Evolutionary conservation across 2,888 invertebrate species (phyloP).

Genomic region (Epinotia ramella): DNA sequence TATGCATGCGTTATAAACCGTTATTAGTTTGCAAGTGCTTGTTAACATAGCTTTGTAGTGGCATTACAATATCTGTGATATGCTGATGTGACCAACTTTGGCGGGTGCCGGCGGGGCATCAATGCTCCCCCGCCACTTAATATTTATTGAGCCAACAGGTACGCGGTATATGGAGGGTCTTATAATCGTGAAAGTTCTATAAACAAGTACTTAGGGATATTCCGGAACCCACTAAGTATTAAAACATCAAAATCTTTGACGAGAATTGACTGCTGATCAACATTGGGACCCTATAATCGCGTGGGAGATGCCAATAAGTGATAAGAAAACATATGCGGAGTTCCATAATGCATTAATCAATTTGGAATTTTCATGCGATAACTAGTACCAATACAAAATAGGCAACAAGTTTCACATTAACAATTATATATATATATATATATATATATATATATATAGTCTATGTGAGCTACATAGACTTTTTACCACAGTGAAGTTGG

Average conservation of each 20-base stretch:
- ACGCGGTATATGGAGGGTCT: conserved; percentile 22
- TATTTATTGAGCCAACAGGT: conserved; percentile 41
- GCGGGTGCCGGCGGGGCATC: conserved; percentile 25
- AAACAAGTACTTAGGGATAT: conserved; percentile 20
- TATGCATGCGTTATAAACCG: conserved; percentile 75
- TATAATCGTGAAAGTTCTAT: conserved; percentile 24
- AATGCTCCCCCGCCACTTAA: conserved; percentile 41
- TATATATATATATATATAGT: too few species aligned
- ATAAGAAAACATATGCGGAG: too few species aligned
- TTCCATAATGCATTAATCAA: not conserved
- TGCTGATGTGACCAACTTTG: conserved; percentile 59
- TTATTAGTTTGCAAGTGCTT: conserved; percentile 72
- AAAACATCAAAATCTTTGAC: not conserved
- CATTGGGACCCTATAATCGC: not conserved
- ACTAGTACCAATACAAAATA: not conserved
- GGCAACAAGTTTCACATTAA: too few species aligned
- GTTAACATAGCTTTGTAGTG: conserved; percentile 71
- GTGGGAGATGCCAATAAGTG: not conserved
- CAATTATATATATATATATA: too few species aligned
- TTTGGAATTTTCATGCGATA: not conserved
- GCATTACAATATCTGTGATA: conserved; percentile 73
- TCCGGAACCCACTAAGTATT: not conserved
- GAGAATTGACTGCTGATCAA: not conserved
- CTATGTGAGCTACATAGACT: not conserved
- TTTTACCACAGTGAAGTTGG: not conserved